Percentiles rank a stretch among this genome's conserved stretches.
Conservation (phyloP, 2,888 invertebrate species). For the Pachymerium ferrugineum region DNA sequence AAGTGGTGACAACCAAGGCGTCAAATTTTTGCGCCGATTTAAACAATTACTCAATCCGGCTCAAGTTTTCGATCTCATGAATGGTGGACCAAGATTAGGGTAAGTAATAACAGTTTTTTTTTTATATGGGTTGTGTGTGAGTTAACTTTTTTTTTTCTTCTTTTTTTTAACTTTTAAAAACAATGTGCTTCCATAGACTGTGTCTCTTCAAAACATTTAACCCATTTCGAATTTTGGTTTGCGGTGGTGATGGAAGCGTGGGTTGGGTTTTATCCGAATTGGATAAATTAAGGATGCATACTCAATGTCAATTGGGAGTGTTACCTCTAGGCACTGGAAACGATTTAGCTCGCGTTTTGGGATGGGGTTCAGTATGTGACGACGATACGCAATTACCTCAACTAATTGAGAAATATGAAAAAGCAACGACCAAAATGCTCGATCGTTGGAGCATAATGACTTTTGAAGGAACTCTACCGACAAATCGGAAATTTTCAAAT, state of each 20-base stretch:
- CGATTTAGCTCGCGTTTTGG: conserved; percentile 87
- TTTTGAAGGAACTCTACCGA: conserved; percentile 53
- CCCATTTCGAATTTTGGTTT: conserved; percentile 90
- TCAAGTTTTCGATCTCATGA: conserved; percentile 94
- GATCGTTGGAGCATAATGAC: conserved; percentile 98
- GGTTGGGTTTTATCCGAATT: conserved; percentile 97
- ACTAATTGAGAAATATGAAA: conserved; percentile 86
- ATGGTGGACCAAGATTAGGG: conserved; percentile 73
- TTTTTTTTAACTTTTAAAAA: too few relatives aligned
- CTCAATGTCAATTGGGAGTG: conserved; percentile 88
- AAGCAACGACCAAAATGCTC: conserved; percentile 95
- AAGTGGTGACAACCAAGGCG: conserved; percentile 96
- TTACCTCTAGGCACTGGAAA: conserved; percentile 94
- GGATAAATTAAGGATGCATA: conserved; percentile 79
- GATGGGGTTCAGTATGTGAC: conserved; percentile 95
- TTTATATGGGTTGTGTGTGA: not conserved
- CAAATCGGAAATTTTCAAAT: not conserved
- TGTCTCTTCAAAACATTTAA: conserved; percentile 90
- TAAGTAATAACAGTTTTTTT: conserved; percentile 48
- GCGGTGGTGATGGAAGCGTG: conserved; percentile 95
- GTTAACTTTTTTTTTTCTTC: not conserved
- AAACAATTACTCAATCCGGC: conserved; percentile 93
- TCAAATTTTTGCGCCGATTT: conserved; percentile 89
- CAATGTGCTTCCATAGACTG: conserved; percentile 53
- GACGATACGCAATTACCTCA: conserved; percentile 89